Conservation (phyloP, 2,888 invertebrate genomes). For the Phlogophora meticulosa region DNA sequence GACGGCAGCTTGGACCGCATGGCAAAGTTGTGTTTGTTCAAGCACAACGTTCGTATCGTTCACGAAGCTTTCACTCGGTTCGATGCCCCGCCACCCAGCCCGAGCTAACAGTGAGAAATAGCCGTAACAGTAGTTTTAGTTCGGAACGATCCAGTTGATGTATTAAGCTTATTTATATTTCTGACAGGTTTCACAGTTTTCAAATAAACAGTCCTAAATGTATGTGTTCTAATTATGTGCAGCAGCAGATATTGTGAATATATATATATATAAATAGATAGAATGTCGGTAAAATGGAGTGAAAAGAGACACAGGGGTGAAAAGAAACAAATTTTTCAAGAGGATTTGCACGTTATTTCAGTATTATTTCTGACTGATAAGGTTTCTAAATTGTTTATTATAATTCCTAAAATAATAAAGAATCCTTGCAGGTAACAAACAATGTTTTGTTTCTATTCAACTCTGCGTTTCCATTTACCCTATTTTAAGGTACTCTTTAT, state of each 20-base stretch:
- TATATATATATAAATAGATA: not conserved
- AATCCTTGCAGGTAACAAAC: no score
- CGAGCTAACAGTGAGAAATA: slow-evolving; percentile 68
- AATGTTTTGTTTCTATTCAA: no score
- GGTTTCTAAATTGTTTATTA: no score
- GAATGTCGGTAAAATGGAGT: no score
- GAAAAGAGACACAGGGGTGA: no score
- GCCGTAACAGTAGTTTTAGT: slow-evolving; percentile 69
- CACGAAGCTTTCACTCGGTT: slow-evolving; percentile 79
- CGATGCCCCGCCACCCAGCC: slow-evolving; percentile 70
- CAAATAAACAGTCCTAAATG: slow-evolving; percentile 45
- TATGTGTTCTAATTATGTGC: slow-evolving; percentile 41
- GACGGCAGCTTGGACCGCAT: slow-evolving; percentile 55
- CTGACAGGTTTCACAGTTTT: slow-evolving; percentile 55
- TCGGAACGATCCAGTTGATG: slow-evolving; percentile 66
- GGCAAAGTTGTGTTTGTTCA: slow-evolving; percentile 67
- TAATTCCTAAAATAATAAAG: no score
- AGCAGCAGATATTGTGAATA: slow-evolving; percentile 32
- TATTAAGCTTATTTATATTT: slow-evolving; percentile 61
- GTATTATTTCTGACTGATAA: no score
- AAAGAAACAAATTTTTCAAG: no score
- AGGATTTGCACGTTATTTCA: no score
- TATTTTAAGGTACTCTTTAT: no score
- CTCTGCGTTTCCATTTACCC: no score
- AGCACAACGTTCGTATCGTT: slow-evolving; percentile 63